These are phyloP conservation scores for Sylvicola cinctus DNA, from an alignment of 2,888 invertebrate species.

Conservation along the genomic window DNA sequence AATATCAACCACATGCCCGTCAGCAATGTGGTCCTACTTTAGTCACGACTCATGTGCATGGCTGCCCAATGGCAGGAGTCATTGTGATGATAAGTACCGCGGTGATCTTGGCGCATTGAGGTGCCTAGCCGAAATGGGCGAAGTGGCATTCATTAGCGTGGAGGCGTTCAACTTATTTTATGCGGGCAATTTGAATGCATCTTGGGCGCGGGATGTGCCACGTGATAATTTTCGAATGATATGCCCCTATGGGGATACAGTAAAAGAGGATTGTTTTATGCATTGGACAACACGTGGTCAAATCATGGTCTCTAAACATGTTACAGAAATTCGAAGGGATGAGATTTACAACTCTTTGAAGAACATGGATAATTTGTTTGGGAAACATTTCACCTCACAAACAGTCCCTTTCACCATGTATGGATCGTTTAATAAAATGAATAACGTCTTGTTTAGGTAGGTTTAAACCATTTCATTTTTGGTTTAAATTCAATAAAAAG, in stretches of 20 bases:
- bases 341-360: slow-evolving; percentile 51
- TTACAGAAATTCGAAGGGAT: slow-evolving; percentile 32
- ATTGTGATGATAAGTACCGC: slow-evolving; percentile 19
- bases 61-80: slow-evolving; percentile 15
- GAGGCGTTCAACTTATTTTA: slow-evolving; percentile 36
- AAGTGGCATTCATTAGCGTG: slow-evolving; percentile 59
- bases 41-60: slow-evolving; percentile 47
- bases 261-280: slow-evolving; percentile 30
- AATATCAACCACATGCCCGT: slow-evolving; percentile 21
- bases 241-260: slow-evolving; percentile 29
- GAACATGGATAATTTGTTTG: slow-evolving; percentile 48
- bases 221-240: slow-evolving; percentile 30
- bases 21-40: slow-evolving; percentile 27
- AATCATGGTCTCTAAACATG: slow-evolving; percentile 37
- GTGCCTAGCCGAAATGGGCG: slow-evolving; percentile 46
- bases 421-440: slow-evolving; percentile 40
- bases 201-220: slow-evolving; percentile 22
- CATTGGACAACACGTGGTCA: slow-evolving; percentile 50
- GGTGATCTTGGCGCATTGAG: slow-evolving; percentile 43
- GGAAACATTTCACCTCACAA: slow-evolving; percentile 32
- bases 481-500: no score
- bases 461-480: no score
- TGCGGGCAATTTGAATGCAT: slow-evolving; percentile 28
- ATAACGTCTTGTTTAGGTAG: slow-evolving; percentile 46
- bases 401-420: slow-evolving; percentile 47